Base-by-base conservation (phyloP, 2,888 invertebrate genomes). In the Metopia argyrocephala region DNA sequence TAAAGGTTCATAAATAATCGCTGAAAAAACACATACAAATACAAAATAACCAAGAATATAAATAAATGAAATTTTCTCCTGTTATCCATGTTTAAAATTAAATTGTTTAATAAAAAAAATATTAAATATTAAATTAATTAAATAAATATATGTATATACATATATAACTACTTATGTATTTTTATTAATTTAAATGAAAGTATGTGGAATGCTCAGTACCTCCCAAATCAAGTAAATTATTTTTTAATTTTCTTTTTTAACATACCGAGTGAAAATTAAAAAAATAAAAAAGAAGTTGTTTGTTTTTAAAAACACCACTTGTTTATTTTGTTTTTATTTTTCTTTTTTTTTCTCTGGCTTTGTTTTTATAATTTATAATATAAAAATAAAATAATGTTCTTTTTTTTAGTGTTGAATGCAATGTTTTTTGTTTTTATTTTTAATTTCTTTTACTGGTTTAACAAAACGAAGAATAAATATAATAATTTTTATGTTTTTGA, bases 401-500 rank as follows among this genome's bases (percentile, higher is more conserved):
- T 62, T 69, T 56, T 46, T 62, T 62, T 61, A 68, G 46, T 52
- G 54, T 52, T 61, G 66, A 59, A 2, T 66, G 28, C 45, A 25
- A 12, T 23, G 27, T 64, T 38, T 52, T 71, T 28, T 69, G 7
- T 61, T 78, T 69, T 57, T 23, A 12, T 71, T 62, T 54, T 54
- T 15, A 50, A 57, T 66, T 56, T 71, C 25, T 62, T 15, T 48
- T 57, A 66, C 28, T 69, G 18, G 54, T 73, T 62, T 64, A 46
- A 9, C 50, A 76, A 57, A 54, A 38, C 59, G 38, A 27, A 56
- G 23, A 59, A 28, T 71, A 61, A 65, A 66, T 7, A 20, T 6
- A 15, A 68, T 12, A 62, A 31, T 79, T 79, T 69, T 81, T 74
- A 81, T 74, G 65, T 70, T 78, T 76, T 76, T 82, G 82, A 82